Base-by-base conservation (phyloP, 2,888 invertebrate genomes). In the Euproctis similis region DNA sequence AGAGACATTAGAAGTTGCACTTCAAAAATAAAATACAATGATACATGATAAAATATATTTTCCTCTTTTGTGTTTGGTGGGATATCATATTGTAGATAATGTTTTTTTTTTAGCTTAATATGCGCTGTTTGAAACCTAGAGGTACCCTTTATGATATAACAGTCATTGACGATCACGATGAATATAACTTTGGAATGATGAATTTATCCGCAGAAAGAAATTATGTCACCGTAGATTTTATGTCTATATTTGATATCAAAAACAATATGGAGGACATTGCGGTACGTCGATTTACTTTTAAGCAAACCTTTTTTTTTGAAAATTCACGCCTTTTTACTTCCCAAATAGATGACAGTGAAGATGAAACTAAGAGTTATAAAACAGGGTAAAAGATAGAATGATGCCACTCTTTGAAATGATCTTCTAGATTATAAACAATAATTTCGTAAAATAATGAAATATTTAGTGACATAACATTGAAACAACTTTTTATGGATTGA, bases 111-210 rank as follows among this genome's bases (percentile, higher is more conserved):
- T 39, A 67, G 67, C 26, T 24, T 8, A 38, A 51, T 1, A 12
- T 55, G 1, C 39, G 36, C 11, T 63, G 66, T 29, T 39, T 43
- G n/a, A 38, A 42, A 1, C 6, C 10, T 9, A 31, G 26, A 2
- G 68, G 66, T 6, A 28, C 43, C 1, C 47, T 51, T n/a, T 31
- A 64, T 0, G 71, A 71, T 27, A 45, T 58, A 9, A 37, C 39
- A 2, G 56, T 62, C 21, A 32, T 65, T 2, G 44, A 44, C 2
- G 39, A 46, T 3, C 39, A 39, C 13, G 64, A 71, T 8, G 37
- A 58, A n/a, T 66, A 46, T 27, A 16, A 28, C 2, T 59, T 52
- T 12, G 63, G 66, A 16, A 36, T 73, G 56, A 28, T 26, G 16
- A 24, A 44, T 17, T 38, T 70, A 28, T 41, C 34, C 2, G 41